Percentiles rank a stretch among this genome's conserved stretches.
Evolutionary conservation across 2,888 invertebrate genomes (phyloP).

Genomic region (Andrena haemorrhoa): DNA sequence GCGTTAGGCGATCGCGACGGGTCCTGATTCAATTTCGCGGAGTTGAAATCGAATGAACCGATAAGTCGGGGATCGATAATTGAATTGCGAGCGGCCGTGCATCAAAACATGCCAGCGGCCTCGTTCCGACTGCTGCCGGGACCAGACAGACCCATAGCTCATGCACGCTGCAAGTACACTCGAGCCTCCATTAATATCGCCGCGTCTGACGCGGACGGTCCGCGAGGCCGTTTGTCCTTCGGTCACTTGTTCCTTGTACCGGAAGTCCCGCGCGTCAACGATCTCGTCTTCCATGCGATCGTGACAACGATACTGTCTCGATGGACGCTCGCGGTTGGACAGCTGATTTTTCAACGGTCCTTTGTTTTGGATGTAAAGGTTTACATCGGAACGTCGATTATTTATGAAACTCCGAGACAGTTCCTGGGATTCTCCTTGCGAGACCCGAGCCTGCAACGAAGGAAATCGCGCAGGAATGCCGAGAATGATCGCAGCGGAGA

Average conservation of each 20-base stretch:
- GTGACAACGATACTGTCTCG: background rate
- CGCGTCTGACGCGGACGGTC: constrained; percentile 58
- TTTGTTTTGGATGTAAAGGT: too few relatives aligned
- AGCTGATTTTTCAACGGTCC: background rate
- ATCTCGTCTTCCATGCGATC: background rate
- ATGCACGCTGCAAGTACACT: constrained; percentile 72
- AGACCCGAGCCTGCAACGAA: background rate
- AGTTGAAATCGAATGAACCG: constrained; percentile 46
- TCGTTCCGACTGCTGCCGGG: constrained; percentile 45
- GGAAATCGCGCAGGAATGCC: background rate
- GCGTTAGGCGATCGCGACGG: background rate
- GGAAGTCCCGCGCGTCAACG: background rate
- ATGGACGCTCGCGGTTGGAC: background rate
- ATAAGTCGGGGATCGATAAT: constrained; percentile 73
- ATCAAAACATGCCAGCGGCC: constrained; percentile 73
- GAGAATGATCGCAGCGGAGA: background rate
- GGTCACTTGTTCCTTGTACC: constrained; percentile 2
- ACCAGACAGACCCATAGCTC: constrained; percentile 68
- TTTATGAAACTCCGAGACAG: background rate
- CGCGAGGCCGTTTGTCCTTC: constrained; percentile 34
- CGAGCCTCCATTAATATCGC: constrained; percentile 62
- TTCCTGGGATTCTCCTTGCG: background rate
- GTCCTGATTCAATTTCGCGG: constrained; percentile 40
- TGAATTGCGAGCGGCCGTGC: constrained; percentile 69
- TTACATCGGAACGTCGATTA: background rate